Evolutionary conservation across 1,140 invertebrate genomes (phyloP).

Genomic region (Octopus sinensis): DNA sequence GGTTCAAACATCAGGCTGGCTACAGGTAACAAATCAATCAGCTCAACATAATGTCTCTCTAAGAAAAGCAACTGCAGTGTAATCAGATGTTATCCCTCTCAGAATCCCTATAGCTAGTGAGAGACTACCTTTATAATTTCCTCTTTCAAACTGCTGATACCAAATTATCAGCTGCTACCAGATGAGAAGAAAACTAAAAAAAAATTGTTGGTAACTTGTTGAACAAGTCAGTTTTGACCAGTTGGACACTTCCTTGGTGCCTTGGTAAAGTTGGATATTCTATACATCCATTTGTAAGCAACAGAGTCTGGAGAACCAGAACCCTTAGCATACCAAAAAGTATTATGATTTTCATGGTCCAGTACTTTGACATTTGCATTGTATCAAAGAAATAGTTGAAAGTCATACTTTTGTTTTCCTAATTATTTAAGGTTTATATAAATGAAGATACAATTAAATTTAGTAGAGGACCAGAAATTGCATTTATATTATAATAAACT

Average conservation of each 20-base stretch:
- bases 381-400: conserved; percentile 64
- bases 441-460: too few relatives aligned
- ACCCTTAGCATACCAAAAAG: conserved; percentile 74
- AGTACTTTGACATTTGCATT: conserved; percentile 77
- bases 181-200: conserved; percentile 50
- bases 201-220: conserved; percentile 72
- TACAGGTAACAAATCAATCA: background rate
- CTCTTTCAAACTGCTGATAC: background rate
- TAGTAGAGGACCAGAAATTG: too few relatives aligned
- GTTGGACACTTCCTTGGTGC: conserved; percentile 49
- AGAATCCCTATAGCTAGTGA: background rate
- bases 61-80: background rate
- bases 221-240: conserved; percentile 60
- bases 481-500: too few relatives aligned
- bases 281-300: conserved; percentile 67
- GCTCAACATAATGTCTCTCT: background rate
- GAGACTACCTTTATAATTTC: background rate
- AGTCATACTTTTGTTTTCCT: too few relatives aligned
- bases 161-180: background rate
- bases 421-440: too few relatives aligned
- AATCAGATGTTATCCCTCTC: background rate
- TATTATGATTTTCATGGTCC: conserved; percentile 79
- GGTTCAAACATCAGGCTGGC: background rate
- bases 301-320: conserved; percentile 64
- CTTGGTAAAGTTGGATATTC: conserved; percentile 62